Percentiles rank a stretch among this genome's conserved stretches.
These are phyloP conservation scores for Cantharis nigra DNA, from an alignment of 2,888 invertebrate species.

Conservation along the genomic window DNA sequence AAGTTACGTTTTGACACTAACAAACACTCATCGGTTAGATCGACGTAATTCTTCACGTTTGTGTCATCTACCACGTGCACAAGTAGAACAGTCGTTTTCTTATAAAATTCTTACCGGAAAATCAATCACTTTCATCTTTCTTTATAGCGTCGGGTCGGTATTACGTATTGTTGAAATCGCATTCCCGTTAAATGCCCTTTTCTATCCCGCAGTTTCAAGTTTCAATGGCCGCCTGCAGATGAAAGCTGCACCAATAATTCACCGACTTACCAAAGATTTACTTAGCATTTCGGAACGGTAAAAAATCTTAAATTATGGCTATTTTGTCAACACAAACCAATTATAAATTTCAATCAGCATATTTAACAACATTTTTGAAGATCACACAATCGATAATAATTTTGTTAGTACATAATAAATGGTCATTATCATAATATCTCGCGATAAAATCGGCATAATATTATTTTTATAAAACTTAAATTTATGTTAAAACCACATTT, in stretches of 20 bases:
- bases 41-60: background rate
- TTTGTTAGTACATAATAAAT: background rate
- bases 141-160: slow-evolving; percentile 34
- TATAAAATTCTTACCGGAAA: slow-evolving; percentile 37
- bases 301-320: background rate
- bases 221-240: slow-evolving; percentile 44
- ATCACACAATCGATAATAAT: background rate
- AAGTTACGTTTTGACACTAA: background rate
- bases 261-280: slow-evolving; percentile 45
- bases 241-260: slow-evolving; percentile 48
- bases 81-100: slow-evolving; percentile 19
- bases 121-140: slow-evolving; percentile 46
- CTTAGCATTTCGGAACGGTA: background rate
- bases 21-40: background rate
- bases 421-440: background rate
- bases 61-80: slow-evolving; percentile 10
- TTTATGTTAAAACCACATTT: slow-evolving; percentile 1
- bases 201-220: slow-evolving; percentile 45
- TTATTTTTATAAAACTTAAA: background rate
- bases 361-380: background rate
- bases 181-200: slow-evolving; percentile 43
- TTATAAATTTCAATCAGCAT: background rate
- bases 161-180: slow-evolving; percentile 34
- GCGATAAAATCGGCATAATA: background rate
- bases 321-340: background rate